Evolutionary conservation across 2,113 vertebrate species (phyloP).

Genomic region (Triplophysa tibetana): DNA sequence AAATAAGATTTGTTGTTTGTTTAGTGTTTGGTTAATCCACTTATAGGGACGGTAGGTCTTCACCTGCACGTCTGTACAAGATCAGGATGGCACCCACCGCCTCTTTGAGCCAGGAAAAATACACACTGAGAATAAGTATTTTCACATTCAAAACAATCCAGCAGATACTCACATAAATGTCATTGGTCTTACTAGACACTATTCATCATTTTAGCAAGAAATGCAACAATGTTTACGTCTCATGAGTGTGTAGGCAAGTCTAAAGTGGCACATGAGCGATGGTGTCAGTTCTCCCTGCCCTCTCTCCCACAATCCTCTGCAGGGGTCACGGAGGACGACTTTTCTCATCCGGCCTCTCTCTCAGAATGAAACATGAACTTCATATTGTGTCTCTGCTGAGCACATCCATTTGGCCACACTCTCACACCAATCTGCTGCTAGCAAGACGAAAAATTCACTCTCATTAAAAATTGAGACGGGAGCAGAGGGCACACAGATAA

Average conservation of each 20-base stretch:
- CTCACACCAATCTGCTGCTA: slow-evolving; percentile 7
- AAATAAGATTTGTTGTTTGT: too few relatives aligned
- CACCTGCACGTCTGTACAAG: too few relatives aligned
- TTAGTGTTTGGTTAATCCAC: too few relatives aligned
- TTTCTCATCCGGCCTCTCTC: slow-evolving; percentile 16
- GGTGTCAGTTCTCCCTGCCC: slow-evolving; percentile 1
- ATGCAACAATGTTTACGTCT: too few relatives aligned
- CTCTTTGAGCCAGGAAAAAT: too few relatives aligned
- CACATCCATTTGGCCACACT: background rate
- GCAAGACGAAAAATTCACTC: slow-evolving; percentile 44
- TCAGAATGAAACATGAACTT: slow-evolving; percentile 50
- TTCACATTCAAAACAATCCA: too few relatives aligned
- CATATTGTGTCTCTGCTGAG: slow-evolving; percentile 34
- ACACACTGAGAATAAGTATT: too few relatives aligned
- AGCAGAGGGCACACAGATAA: slow-evolving; percentile 9
- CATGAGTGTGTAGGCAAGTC: background rate
- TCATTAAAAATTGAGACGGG: slow-evolving; percentile 53
- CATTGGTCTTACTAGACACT: too few relatives aligned
- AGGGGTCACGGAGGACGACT: slow-evolving; percentile 18
- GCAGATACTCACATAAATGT: too few relatives aligned
- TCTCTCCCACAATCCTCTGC: background rate
- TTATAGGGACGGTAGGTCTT: too few relatives aligned
- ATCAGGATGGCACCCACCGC: too few relatives aligned
- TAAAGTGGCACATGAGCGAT: slow-evolving; percentile 1
- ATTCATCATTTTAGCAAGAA: too few relatives aligned